Conservation (phyloP, 1,140 invertebrate species). For the Rhagoletis zephyria region DNA sequence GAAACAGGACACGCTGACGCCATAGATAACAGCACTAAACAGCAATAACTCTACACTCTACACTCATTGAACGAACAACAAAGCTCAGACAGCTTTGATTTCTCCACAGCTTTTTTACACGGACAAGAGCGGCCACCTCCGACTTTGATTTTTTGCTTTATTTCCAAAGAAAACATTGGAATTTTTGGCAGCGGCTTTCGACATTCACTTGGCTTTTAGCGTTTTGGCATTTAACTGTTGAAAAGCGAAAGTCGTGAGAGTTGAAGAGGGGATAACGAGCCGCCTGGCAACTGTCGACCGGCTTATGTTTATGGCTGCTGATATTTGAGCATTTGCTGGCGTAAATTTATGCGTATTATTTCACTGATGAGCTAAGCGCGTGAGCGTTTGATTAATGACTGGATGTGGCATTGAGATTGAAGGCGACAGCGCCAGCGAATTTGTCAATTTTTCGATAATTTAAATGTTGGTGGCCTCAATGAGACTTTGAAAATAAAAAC, state of each 20-base stretch:
- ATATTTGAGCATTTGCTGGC: background rate
- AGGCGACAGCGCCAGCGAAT: too few species aligned
- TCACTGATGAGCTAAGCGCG: background rate
- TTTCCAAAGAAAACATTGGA: too few species aligned
- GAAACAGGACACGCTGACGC: conserved; percentile 5
- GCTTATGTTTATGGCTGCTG: background rate
- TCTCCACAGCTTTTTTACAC: background rate
- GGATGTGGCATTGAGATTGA: background rate
- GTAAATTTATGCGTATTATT: background rate
- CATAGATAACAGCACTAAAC: background rate
- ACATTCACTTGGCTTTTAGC: background rate
- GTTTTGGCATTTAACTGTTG: too few species aligned
- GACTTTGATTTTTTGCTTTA: too few species aligned
- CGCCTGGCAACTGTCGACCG: background rate
- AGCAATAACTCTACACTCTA: background rate
- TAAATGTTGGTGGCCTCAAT: background rate
- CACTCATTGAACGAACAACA: background rate
- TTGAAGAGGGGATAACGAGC: too few species aligned
- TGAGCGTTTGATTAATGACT: background rate
- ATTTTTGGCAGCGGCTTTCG: too few species aligned
- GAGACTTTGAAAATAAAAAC: too few species aligned
- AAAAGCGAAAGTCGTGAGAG: too few species aligned
- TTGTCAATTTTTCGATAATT: background rate
- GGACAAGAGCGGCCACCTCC: background rate
- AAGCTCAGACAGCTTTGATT: conserved; percentile 20